Conservation (phyloP, 2,888 invertebrate genomes). For the Lycia hirtaria region DNA sequence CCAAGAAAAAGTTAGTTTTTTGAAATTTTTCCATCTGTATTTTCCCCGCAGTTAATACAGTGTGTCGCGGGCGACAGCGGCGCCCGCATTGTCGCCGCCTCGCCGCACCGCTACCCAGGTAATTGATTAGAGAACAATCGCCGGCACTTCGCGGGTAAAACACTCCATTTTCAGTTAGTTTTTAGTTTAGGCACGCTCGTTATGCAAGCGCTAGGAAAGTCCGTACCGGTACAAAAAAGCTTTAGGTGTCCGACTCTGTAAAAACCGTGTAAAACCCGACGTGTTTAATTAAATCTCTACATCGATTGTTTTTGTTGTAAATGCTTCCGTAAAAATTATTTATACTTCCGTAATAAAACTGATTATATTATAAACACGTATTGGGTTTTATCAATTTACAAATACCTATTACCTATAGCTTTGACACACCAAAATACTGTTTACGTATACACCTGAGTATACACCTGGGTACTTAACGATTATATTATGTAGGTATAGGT, state of each 20-base stretch:
- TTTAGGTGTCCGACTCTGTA: background rate
- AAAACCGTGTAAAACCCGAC: no score
- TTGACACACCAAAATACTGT: no score
- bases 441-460: no score
- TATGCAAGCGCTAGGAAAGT: constrained; percentile 21
- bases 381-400: no score
- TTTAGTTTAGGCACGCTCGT: constrained; percentile 11
- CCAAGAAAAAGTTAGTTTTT: background rate
- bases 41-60: constrained; percentile 39
- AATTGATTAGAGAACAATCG: constrained; percentile 30
- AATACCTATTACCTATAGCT: no score
- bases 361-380: no score
- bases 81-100: constrained; percentile 10
- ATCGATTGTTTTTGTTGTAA: no score
- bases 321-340: no score
- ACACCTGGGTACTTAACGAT: no score
- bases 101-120: background rate
- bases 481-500: no score
- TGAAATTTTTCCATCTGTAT: constrained; percentile 17
- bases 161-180: constrained; percentile 7
- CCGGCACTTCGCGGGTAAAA: constrained; percentile 24
- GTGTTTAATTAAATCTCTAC: no score
- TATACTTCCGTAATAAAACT: no score
- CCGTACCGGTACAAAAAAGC: constrained; percentile 1
- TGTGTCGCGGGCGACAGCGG: constrained; percentile 25